phyloP scores from a whole-genome alignment of 2,797 vertebrate species.

The Micropoecilia bifurca region DNA sequence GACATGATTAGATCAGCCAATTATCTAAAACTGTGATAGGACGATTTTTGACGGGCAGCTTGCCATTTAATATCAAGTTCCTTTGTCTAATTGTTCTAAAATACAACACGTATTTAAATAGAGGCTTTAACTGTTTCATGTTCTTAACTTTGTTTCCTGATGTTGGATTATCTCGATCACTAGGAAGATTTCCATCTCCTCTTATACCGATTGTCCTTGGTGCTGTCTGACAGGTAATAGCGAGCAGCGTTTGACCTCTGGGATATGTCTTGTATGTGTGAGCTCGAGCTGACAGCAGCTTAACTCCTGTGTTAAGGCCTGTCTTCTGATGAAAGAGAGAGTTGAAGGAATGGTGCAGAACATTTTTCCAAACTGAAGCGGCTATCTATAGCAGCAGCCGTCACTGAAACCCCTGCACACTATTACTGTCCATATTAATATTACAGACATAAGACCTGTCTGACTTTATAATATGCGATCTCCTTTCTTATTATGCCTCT shows the following conservation, averaged over 20 bases:
- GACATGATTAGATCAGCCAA: conserved; percentile 7
- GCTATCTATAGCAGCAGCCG: conserved; percentile 52
- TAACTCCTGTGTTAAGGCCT: conserved; percentile 53
- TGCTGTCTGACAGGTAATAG: conserved; percentile 55
- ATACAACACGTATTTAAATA: conserved; percentile 6
- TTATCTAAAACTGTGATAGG: neutral
- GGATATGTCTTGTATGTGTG: conserved; percentile 50
- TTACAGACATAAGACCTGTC: conserved; percentile 44
- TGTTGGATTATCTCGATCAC: conserved; percentile 26
- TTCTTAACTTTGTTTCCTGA: conserved; percentile 30
- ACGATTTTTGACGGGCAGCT: conserved; percentile 1
- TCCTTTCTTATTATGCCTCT: conserved; percentile 23
- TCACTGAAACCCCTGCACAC: conserved; percentile 32
- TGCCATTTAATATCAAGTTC: conserved; percentile 3
- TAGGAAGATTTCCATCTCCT: conserved; percentile 41
- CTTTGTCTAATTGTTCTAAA: neutral
- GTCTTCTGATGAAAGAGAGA: conserved; percentile 29
- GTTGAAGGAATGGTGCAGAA: conserved; percentile 23
- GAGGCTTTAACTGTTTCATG: neutral
- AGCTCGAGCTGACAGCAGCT: conserved; percentile 64
- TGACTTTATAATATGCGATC: conserved; percentile 29
- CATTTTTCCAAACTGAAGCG: conserved; percentile 19
- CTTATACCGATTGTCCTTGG: conserved; percentile 35
- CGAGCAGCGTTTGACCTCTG: conserved; percentile 64
- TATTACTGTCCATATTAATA: conserved; percentile 50